Evolutionary conservation across 2,113 vertebrate genomes (phyloP).

Genomic region (Mirza zaza): DNA sequence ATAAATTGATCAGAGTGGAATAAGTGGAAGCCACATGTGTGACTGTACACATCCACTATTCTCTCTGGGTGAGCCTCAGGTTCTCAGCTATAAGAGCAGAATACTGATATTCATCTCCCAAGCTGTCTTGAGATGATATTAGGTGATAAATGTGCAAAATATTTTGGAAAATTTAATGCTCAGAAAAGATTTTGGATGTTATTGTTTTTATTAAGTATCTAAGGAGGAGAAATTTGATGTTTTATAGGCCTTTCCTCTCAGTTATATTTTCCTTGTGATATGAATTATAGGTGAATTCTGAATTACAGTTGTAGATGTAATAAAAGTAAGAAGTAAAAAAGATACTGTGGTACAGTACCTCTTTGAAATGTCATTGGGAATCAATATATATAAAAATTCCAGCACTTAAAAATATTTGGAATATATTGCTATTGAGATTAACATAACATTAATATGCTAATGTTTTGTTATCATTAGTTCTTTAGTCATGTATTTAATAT

Average conservation of each 20-base stretch:
- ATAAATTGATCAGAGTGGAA: neutral
- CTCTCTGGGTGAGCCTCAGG: neutral
- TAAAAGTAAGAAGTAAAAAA: neutral
- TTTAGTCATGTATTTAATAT: slow-evolving; percentile 3
- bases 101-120: neutral
- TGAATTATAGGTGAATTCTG: neutral
- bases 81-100: neutral
- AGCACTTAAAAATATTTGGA: slow-evolving; percentile 18
- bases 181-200: neutral
- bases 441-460: neutral
- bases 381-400: neutral
- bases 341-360: neutral
- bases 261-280: neutral
- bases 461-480: neutral
- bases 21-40: neutral
- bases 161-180: neutral
- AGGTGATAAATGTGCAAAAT: neutral
- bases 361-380: neutral
- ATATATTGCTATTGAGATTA: neutral
- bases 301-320: neutral
- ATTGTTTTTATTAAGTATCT: neutral
- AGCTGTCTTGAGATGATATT: neutral
- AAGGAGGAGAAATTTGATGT: neutral
- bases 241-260: neutral
- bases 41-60: neutral